Percentiles rank a stretch among this genome's conserved stretches.
Evolutionary conservation across 2,797 vertebrate species (phyloP).

Genomic region (Etheostoma perlongum): DNA sequence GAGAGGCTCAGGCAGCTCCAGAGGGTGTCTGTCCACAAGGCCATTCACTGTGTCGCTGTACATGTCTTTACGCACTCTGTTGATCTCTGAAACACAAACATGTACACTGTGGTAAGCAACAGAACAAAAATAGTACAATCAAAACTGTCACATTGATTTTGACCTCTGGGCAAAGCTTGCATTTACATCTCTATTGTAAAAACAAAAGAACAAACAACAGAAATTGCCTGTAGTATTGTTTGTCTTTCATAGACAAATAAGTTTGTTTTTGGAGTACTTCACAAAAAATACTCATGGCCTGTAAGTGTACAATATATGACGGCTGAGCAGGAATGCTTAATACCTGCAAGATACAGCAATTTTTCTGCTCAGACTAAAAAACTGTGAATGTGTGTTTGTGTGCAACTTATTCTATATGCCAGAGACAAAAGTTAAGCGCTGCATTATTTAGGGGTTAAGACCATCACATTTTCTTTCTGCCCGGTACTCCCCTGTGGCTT

Average conservation of each 20-base stretch:
- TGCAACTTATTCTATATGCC: slow-evolving; percentile 14
- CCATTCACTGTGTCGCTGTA: slow-evolving; percentile 89
- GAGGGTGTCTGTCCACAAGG: slow-evolving; percentile 86
- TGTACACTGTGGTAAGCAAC: slow-evolving; percentile 39
- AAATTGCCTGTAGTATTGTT: slow-evolving; percentile 48
- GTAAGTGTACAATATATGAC: slow-evolving; percentile 18
- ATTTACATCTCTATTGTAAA: slow-evolving; percentile 49
- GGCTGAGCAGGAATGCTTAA: slow-evolving; percentile 8
- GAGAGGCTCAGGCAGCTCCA: slow-evolving; percentile 86
- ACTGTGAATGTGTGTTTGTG: not conserved
- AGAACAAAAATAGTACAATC: slow-evolving; percentile 1
- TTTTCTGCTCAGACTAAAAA: slow-evolving; percentile 13
- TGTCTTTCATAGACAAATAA: slow-evolving; percentile 35
- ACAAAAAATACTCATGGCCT: slow-evolving; percentile 7
- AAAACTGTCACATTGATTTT: slow-evolving; percentile 56
- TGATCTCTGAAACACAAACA: slow-evolving; percentile 85
- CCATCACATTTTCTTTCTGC: slow-evolving; percentile 11
- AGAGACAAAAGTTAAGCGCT: slow-evolving; percentile 35
- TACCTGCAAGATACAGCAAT: slow-evolving; percentile 17
- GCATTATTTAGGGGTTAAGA: slow-evolving; percentile 43
- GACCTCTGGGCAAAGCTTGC: slow-evolving; percentile 55
- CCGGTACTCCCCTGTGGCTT: slow-evolving; percentile 31
- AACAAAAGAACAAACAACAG: slow-evolving; percentile 7
- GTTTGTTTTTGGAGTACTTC: slow-evolving; percentile 18
- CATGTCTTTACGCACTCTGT: slow-evolving; percentile 91